A percentile compares a stretch with the other conserved stretches of the same genome.
Conservation (phyloP, 2,113 vertebrate genomes). For the Zapus hudsonius region DNA sequence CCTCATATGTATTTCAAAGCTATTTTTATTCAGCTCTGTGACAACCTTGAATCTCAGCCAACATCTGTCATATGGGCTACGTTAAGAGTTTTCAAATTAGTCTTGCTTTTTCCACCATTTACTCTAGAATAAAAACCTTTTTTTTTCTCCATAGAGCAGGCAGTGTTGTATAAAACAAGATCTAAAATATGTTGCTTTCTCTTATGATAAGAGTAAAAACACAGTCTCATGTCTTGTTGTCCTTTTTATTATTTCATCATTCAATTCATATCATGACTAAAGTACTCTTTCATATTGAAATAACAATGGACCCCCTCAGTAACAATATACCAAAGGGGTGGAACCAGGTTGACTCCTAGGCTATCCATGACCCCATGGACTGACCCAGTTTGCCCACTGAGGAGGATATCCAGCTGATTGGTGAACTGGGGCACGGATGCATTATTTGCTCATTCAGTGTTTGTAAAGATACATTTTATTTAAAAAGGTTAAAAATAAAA, state of each 20-base stretch:
- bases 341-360: no score
- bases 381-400: no score
- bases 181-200: neutral
- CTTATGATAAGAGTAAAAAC: constrained; percentile 24
- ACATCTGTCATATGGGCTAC: constrained; percentile 51
- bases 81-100: constrained; percentile 9
- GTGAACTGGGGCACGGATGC: no score
- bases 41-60: constrained; percentile 20
- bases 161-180: neutral
- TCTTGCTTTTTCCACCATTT: constrained; percentile 11
- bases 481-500: no score
- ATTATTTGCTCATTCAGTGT: no score
- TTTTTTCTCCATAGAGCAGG: neutral
- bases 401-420: no score
- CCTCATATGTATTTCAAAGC: constrained; percentile 26
- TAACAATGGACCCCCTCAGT: no score
- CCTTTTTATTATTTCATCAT: neutral
- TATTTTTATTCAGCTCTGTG: neutral
- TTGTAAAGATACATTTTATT: no score
- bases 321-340: no score
- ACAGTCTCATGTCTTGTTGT: neutral
- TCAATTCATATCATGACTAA: neutral
- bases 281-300: no score
- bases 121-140: neutral
- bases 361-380: no score